Evolutionary conservation across 1,140 invertebrate species (phyloP).

Genomic region (Dysdera silvatica): DNA sequence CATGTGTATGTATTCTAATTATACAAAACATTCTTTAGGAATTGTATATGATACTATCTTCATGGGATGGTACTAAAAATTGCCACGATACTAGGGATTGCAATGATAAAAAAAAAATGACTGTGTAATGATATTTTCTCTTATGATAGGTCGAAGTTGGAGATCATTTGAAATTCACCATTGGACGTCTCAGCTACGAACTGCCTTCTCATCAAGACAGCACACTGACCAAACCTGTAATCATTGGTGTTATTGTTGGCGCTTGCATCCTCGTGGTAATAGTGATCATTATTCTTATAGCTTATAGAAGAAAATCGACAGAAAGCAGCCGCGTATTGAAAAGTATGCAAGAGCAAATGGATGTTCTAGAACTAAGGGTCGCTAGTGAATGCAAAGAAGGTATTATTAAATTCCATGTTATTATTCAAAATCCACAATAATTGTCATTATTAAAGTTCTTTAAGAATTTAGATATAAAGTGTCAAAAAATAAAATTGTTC

Average conservation of each 20-base stretch:
- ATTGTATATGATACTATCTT: no score
- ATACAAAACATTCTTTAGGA: no score
- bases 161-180: slow-evolving; percentile 66
- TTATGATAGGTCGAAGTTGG: slow-evolving; percentile 53
- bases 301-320: slow-evolving; percentile 89
- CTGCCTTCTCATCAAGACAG: slow-evolving; percentile 62
- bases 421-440: no score
- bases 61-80: no score
- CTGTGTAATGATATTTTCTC: no score
- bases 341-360: slow-evolving; percentile 99
- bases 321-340: slow-evolving; percentile 93
- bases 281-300: slow-evolving; percentile 68
- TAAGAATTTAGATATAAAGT: no score
- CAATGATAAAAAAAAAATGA: no score
- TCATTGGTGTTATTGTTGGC: slow-evolving; percentile 66
- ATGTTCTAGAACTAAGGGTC: slow-evolving; percentile 86
- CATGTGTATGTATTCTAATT: no score
- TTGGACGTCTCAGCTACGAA: slow-evolving; percentile 89
- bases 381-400: slow-evolving; percentile 31
- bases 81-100: no score
- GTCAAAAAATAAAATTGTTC: no score
- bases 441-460: no score
- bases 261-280: slow-evolving; percentile 59
- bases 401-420: no score
- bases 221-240: slow-evolving; percentile 63